Evolutionary conservation across 2,113 vertebrate species (phyloP).

Genomic region (Lynx canadensis): DNA sequence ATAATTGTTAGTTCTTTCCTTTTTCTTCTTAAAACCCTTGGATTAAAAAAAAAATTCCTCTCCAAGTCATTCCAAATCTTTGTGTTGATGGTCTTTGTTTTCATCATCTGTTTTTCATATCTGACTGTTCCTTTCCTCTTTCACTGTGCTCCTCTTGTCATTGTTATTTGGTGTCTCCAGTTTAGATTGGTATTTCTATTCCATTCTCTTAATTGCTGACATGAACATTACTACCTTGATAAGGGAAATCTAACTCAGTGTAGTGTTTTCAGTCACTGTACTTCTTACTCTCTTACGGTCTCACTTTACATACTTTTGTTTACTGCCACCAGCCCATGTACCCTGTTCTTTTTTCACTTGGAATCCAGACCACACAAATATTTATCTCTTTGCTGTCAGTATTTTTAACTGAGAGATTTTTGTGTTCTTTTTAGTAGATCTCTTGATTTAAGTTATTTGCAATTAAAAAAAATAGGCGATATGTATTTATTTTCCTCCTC

Average conservation of each 20-base stretch:
- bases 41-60: background rate
- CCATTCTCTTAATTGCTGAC: background rate
- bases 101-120: background rate
- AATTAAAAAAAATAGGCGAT: background rate
- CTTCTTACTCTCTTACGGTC: background rate
- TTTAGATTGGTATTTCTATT: background rate
- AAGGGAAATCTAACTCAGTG: background rate
- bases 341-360: background rate
- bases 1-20: background rate
- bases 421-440: background rate
- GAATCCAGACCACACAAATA: background rate
- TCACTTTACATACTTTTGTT: background rate
- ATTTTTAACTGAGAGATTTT: background rate
- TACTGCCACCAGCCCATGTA: background rate
- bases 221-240: background rate
- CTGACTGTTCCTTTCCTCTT: background rate
- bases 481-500: background rate
- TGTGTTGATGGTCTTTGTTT: background rate
- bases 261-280: background rate
- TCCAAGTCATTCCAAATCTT: background rate
- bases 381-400: background rate
- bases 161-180: background rate
- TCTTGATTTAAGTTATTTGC: constrained; percentile 1
- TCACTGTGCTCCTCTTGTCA: background rate
- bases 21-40: background rate